phyloP scores from a whole-genome alignment of 1,140 invertebrate genomes.

The Eupeodes corollae region DNA sequence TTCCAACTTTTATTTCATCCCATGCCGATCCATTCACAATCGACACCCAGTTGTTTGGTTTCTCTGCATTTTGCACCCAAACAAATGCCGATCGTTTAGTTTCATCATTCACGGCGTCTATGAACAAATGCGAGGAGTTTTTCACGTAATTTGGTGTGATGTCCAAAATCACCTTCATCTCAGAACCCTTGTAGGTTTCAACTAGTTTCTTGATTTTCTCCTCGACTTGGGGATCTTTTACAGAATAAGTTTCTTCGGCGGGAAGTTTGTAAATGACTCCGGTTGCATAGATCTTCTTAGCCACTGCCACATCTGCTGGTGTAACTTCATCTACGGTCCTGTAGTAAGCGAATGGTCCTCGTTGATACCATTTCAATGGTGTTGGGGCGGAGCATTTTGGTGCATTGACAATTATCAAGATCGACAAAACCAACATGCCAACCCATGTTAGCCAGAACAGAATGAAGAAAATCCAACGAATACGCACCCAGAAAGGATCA shows the following conservation, averaged over 20 bases:
- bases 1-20: constrained; percentile 42
- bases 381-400: constrained; percentile 66
- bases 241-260: constrained; percentile 20
- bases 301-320: constrained; percentile 10
- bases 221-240: constrained; percentile 20
- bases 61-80: constrained; percentile 18
- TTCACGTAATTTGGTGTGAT: constrained; percentile 42
- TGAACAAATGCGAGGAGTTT: constrained; percentile 32
- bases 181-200: constrained; percentile 15
- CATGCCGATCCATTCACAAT: constrained; percentile 46
- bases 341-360: constrained; percentile 26
- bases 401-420: constrained; percentile 70
- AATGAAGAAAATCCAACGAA: constrained; percentile 75
- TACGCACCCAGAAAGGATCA: constrained; percentile 81
- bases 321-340: constrained; percentile 9
- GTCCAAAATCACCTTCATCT: constrained; percentile 37
- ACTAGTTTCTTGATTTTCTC: constrained; percentile 23
- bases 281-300: constrained; percentile 18
- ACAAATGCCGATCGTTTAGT: constrained; percentile 29
- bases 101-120: constrained; percentile 21
- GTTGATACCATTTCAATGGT: constrained; percentile 52
- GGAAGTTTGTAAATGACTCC: constrained; percentile 33
- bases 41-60: constrained; percentile 67
- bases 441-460: constrained; percentile 79
- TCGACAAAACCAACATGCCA: constrained; percentile 71